A percentile compares a stretch with the other conserved stretches of the same genome.
Conservation (phyloP, 2,797 vertebrate species). For the Ceryle rudis region DNA sequence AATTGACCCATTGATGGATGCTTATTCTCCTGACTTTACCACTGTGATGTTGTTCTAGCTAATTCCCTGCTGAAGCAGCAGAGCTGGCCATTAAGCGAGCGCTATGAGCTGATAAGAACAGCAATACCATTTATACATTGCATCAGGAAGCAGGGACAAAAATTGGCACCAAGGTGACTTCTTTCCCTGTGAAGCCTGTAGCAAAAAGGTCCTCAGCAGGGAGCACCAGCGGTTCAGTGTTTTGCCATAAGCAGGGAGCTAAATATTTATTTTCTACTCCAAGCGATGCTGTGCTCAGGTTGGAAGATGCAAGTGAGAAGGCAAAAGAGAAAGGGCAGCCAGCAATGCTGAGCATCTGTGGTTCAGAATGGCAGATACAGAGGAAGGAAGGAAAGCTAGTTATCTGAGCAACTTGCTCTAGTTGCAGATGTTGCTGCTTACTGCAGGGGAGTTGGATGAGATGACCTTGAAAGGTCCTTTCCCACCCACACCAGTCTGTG, state of each 20-base stretch:
- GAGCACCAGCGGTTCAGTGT: not conserved
- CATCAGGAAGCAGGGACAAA: constrained; percentile 40
- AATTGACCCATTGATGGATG: constrained; percentile 53
- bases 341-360: not conserved
- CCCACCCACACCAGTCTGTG: not conserved
- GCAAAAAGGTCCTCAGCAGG: not conserved
- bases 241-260: not conserved
- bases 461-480: not conserved
- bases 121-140: constrained; percentile 42
- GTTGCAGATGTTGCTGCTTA: not conserved
- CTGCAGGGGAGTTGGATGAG: not conserved
- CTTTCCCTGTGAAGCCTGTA: not conserved
- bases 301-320: not conserved
- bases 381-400: not conserved
- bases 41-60: constrained; percentile 31
- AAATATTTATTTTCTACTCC: not conserved
- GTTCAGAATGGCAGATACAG: not conserved
- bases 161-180: constrained; percentile 62
- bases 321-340: not conserved
- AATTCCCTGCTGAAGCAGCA: constrained; percentile 67
- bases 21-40: constrained; percentile 43
- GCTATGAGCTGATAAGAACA: not conserved
- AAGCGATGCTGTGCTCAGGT: not conserved
- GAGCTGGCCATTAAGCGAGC: constrained; percentile 46
- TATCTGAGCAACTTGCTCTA: not conserved